A percentile compares a stretch with the other conserved stretches of the same genome.
Evolutionary conservation across 2,113 vertebrate genomes (phyloP).

Genomic region (Ia io): DNA sequence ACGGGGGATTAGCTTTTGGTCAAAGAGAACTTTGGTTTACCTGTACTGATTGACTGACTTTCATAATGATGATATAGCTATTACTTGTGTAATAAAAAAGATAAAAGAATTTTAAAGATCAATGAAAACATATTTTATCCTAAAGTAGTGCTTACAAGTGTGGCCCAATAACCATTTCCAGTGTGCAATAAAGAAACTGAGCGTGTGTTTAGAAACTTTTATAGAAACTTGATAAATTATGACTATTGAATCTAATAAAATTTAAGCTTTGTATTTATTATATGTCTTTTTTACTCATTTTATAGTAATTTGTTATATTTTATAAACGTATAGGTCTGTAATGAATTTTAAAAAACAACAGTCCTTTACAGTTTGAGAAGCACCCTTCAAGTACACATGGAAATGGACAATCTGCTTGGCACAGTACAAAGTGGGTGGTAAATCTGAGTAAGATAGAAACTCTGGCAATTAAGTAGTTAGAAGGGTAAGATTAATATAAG

Average conservation of each 20-base stretch:
- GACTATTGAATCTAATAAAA: slow-evolving; percentile 40
- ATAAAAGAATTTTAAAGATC: slow-evolving; percentile 1
- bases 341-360: neutral
- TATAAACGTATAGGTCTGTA: neutral
- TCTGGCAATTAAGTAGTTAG: neutral
- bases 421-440: neutral
- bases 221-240: neutral
- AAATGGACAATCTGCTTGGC: neutral
- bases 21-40: neutral
- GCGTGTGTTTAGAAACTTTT: neutral
- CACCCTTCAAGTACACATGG: neutral
- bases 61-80: neutral
- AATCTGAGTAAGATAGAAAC: neutral
- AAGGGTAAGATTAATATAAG: neutral
- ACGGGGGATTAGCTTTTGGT: slow-evolving; percentile 1
- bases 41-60: neutral
- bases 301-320: neutral
- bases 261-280: slow-evolving; percentile 17
- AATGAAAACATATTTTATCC: slow-evolving; percentile 6
- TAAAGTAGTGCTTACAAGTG: neutral
- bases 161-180: neutral
- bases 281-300: neutral
- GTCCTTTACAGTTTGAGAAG: neutral
- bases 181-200: neutral
- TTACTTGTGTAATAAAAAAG: neutral